These are phyloP conservation scores for Pachycephus smyrnensis DNA, from an alignment of 2,888 invertebrate species.

Conservation along the genomic window DNA sequence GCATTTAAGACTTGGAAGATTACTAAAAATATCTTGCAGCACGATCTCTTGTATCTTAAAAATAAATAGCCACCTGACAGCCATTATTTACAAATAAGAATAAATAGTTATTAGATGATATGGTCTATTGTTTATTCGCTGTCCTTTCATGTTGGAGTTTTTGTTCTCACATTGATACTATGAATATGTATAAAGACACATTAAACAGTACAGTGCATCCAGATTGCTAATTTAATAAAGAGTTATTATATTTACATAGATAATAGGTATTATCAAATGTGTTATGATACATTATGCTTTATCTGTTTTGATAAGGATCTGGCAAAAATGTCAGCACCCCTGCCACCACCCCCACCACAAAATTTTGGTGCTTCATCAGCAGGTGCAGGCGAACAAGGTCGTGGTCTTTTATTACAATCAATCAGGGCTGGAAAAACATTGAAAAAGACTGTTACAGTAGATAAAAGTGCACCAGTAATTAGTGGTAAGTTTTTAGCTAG, in stretches of 20 bases:
- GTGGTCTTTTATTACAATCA: conserved; percentile 81
- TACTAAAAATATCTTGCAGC: neutral
- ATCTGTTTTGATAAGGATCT: neutral
- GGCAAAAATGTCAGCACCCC: conserved; percentile 71
- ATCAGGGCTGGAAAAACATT: conserved; percentile 85
- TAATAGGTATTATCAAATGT: neutral
- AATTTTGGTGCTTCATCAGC: conserved; percentile 66
- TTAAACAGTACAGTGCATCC: neutral
- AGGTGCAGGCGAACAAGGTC: conserved; percentile 68
- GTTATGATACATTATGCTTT: neutral
- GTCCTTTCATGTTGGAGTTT: neutral
- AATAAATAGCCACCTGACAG: neutral
- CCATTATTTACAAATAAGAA: neutral
- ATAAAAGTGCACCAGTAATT: conserved; percentile 87
- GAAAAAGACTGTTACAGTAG: conserved; percentile 89
- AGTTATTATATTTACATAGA: too few relatives aligned
- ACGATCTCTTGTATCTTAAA: neutral
- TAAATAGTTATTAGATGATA: neutral
- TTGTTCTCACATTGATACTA: neutral
- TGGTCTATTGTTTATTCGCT: neutral
- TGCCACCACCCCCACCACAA: conserved; percentile 74
- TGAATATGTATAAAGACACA: neutral
- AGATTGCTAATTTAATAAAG: too few relatives aligned
- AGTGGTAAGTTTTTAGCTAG: conserved; percentile 70
- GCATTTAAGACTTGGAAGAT: neutral